These are phyloP conservation scores for Stichopus chloronotus DNA, from an alignment of 35 echinoderm and acorn worm genomes.

Conservation along the genomic window DNA sequence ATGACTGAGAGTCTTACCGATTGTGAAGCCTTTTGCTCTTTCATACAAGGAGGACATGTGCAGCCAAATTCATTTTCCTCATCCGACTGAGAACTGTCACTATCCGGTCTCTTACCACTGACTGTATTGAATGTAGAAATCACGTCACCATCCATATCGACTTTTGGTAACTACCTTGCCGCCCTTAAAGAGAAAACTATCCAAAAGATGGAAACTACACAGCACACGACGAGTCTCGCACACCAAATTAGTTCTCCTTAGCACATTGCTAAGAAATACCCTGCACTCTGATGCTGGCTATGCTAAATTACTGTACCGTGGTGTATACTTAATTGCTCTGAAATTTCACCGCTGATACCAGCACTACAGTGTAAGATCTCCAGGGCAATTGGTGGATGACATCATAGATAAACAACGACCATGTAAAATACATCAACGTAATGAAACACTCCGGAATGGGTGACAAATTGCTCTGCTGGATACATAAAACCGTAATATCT, in stretches of 20 bases:
- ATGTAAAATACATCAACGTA: not conserved
- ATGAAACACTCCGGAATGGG: not conserved
- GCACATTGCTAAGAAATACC: too few relatives aligned
- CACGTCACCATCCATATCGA: not conserved
- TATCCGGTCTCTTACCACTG: not conserved
- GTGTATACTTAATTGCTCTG: not conserved
- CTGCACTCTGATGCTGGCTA: too few relatives aligned
- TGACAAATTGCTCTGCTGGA: not conserved
- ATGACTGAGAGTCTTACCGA: conserved; percentile 12
- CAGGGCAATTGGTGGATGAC: conserved; percentile 4
- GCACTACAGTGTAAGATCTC: conserved; percentile 23
- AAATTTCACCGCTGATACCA: not conserved
- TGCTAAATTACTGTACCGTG: not conserved
- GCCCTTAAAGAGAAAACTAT: too few relatives aligned
- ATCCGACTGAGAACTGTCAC: conserved; percentile 22
- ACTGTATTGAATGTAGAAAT: not conserved
- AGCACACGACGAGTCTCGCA: too few relatives aligned
- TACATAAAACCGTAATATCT: too few relatives aligned
- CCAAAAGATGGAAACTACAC: too few relatives aligned
- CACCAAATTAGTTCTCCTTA: too few relatives aligned
- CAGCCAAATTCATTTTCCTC: conserved; percentile 33
- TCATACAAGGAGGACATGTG: conserved; percentile 15
- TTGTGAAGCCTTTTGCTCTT: not conserved
- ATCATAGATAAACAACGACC: not conserved
- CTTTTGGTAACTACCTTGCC: too few relatives aligned